Evolutionary conservation across 1,140 invertebrate species (phyloP), one percentile per base, ranked within the genome.

Genomic region (Musca vetustissima): DNA sequence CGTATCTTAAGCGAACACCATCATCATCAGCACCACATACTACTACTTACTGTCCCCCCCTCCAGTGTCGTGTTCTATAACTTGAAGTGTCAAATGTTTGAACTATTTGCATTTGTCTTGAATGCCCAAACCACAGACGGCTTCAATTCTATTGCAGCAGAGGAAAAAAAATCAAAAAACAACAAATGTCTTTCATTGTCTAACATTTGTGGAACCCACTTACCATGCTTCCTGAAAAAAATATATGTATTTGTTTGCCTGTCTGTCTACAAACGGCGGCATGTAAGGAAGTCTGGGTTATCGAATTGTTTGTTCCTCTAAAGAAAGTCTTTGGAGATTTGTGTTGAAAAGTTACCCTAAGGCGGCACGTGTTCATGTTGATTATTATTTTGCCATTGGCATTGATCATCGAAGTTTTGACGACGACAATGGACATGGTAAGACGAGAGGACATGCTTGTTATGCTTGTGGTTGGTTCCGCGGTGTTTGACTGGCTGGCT

Each of bases 361-460:
- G 43, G 64, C 47, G 64, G 64, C 64, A 65, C 64, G 64, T 65
- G 64, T 65, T 65, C 22, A 65, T 49, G 43, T 65, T 65, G 64
- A 50, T 65, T 65, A 52, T 52, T 43, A 32, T 61, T 61, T 49
- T 50, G 64, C 64, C 64, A 65, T 65, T 65, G 64, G 64, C 64
- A 50, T 65, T 65, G 48, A 65, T 61, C 57, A 32, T 59, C 24
- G 55, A 59, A 6, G 25, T 25, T 57, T 43, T 61, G 57, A 24
- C 28, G 57, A 24, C 28, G 24, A 61, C 17, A 61, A 61, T 43
- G 36, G 28, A 61, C 28, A 61, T 36, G n/a, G 25, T 6, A 55
- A 24, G 19, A 25, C 19, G 53, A 28, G 24, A 28, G 2, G 28
- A 59, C 36, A 43, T 43, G 36, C 36, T 43, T 43, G 36, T 43